Evolutionary conservation across 2,113 vertebrate genomes (phyloP), one percentile per base, ranked within the genome.

Genomic region (Ochotona curzoniae): DNA sequence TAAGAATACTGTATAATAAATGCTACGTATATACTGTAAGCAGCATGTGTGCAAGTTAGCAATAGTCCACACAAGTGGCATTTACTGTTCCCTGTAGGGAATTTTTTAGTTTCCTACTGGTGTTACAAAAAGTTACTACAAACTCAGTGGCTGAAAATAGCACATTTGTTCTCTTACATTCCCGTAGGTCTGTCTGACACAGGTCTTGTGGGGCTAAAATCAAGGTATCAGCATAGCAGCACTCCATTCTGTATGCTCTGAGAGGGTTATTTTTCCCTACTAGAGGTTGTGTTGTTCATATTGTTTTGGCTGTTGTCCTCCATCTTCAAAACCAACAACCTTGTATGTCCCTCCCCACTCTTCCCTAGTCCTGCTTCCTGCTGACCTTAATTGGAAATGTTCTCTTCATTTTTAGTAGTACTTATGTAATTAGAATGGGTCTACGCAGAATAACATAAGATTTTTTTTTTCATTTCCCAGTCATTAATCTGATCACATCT

Each of bases 181-280:
- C 83, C 8, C 30, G 1, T 57, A 75, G 71, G 18, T 74, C 13
- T 61, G 6, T 91, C 60, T 80, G 75, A 82, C 17, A 85, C 18
- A 73, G 49, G 12, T 85, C 28, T 91, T 32, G 73, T 13, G n/a
- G 49, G 78, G 35, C 57, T 83, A 82, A 69, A 92, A 93, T 91
- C n/a, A 88, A 90, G 28, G 18, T 83, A 13, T 51, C 15, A 71
- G 7, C 18, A 25, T 35, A 44, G 9, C 25, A 32, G 14, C 17
- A 14, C 66, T 89, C 61, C 23, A 74, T 86, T 83, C 47, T 79
- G 23, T 51, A 69, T 18, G 11, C 69, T 70, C 12, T 73, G 63
- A 49, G 26, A 17, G 20, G 90, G 38, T 88, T 70, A 5, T 1
- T 0, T 66, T 67, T 82, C 12, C 32, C 14, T 87, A 4, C 11